phyloP scores from a whole-genome alignment of 2,113 vertebrate species.

The Pardalotus punctatus region DNA sequence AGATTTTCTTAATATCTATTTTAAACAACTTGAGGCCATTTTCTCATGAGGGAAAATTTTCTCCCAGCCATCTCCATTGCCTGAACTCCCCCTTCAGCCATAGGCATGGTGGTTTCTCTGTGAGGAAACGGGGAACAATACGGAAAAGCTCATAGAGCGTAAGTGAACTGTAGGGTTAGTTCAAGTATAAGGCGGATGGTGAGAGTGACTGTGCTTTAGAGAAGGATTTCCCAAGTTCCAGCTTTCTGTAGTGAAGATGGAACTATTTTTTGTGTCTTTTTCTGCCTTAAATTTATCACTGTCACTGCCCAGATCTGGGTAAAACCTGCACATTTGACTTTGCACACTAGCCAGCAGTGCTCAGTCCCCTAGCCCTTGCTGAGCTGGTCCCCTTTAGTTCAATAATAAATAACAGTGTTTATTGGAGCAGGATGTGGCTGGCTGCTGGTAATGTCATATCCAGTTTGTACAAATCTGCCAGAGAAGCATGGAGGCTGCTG shows the following conservation, averaged over 20 bases:
- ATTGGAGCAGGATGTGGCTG: conserved; percentile 23
- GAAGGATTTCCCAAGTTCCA: not conserved
- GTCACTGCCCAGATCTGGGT: not conserved
- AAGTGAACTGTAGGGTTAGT: not conserved
- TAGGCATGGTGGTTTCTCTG: not conserved
- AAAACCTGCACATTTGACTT: not conserved
- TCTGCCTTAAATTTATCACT: not conserved
- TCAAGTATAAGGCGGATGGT: not conserved
- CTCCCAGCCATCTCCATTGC: not conserved
- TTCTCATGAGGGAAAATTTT: not conserved
- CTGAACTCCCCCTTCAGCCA: not conserved
- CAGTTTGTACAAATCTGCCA: conserved; percentile 32
- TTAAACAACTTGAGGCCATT: not conserved
- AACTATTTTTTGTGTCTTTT: not conserved
- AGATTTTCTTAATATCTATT: not conserved
- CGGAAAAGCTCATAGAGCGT: not conserved
- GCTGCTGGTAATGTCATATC: conserved; percentile 33
- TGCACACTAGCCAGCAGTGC: not conserved
- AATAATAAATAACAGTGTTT: conserved; percentile 12
- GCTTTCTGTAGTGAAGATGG: not conserved
- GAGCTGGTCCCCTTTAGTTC: not conserved
- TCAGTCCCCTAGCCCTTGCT: not conserved
- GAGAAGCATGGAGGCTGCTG: not conserved
- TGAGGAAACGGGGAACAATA: not conserved
- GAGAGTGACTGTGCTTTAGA: not conserved